Conservation (phyloP, 2,888 invertebrate genomes). For the Hyposoter dolosus region DNA sequence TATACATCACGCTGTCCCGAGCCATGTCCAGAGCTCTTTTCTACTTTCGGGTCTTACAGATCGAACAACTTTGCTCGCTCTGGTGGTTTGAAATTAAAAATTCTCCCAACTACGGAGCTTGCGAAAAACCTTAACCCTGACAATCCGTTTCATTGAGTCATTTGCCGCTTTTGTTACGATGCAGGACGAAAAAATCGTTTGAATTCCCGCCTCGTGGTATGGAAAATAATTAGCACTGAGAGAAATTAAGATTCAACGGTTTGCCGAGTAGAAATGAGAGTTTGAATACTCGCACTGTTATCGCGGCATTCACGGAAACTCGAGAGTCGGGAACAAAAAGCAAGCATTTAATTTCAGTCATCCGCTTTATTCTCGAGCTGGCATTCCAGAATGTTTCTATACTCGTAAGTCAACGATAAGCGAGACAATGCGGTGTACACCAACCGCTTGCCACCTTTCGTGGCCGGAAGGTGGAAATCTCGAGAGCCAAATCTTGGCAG, state of each 20-base stretch:
- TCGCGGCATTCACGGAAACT: slow-evolving; percentile 22
- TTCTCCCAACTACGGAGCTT: background rate
- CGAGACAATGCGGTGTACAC: slow-evolving; percentile 16
- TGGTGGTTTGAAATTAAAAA: background rate
- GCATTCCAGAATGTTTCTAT: slow-evolving; percentile 72
- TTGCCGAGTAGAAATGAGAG: slow-evolving; percentile 52
- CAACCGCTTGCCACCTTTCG: background rate
- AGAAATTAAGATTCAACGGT: slow-evolving; percentile 45
- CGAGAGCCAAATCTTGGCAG: slow-evolving; percentile 70
- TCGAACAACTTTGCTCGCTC: too few species aligned
- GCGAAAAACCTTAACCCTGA: background rate
- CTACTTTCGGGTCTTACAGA: background rate
- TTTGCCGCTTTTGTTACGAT: background rate
- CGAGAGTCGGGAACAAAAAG: slow-evolving; percentile 66
- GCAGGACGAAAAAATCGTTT: background rate
- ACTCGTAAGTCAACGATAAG: slow-evolving; percentile 77
- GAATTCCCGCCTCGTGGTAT: background rate
- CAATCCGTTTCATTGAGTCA: too few species aligned
- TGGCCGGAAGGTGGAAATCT: slow-evolving; percentile 35
- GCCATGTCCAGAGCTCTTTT: background rate
- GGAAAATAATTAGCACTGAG: background rate
- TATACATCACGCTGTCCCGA: background rate
- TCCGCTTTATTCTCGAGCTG: slow-evolving; percentile 70
- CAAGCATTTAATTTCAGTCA: slow-evolving; percentile 78
- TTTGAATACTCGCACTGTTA: slow-evolving; percentile 44